Base-by-base conservation (phyloP, 1,140 invertebrate species). In the Calosoma granatense region DNA sequence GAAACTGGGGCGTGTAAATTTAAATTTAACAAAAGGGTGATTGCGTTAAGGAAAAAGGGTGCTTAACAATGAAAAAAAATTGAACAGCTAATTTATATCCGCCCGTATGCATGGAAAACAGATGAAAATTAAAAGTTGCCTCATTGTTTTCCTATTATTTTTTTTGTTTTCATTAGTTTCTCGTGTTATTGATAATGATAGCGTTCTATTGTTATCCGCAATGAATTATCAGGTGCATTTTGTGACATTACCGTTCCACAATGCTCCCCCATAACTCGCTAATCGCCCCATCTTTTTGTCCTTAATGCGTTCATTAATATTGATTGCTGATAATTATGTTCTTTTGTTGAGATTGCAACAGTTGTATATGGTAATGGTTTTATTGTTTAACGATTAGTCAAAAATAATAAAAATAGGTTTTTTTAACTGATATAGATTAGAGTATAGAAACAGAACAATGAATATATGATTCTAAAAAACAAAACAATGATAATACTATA, bases 21-120 rank as follows among this genome's bases (percentile, higher is more conserved):
- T 47, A 47, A 47, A 47, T 47, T 47, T 47, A 47, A 47, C 41
- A 47, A 47, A 47, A 47, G 41, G 41, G 41, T 17, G 41, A 47
- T 36, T 47, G 9, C 41, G 41, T 11, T 47, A 47, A 47, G 17
- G 41, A 47, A 47, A 11, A 47, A 47, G 41, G 41, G 41, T 11
- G 41, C 3, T 17, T 47, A 36, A 9, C 3, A 17, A 47, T 4
- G 3, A 47, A 47, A 47, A 47, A 47, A 47, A 47, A 47, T 17
- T 47, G 41, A 47, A 47, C 41, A 12, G 15, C 41, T 47, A 47
- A 47, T 47, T 47, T 47, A 47, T 47, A 30, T 30, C 6, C 6
- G 14, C 26, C n/a, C n/a, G n/a, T n/a, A n/a, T n/a, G n/a, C n/a
- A n/a, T n/a, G 41, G 9, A 47, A 11, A 17, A 17, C 4, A 47